Evolutionary conservation across 2,113 vertebrate genomes (phyloP), one percentile per base, ranked within the genome.

Genomic region (Anolis sagrei): DNA sequence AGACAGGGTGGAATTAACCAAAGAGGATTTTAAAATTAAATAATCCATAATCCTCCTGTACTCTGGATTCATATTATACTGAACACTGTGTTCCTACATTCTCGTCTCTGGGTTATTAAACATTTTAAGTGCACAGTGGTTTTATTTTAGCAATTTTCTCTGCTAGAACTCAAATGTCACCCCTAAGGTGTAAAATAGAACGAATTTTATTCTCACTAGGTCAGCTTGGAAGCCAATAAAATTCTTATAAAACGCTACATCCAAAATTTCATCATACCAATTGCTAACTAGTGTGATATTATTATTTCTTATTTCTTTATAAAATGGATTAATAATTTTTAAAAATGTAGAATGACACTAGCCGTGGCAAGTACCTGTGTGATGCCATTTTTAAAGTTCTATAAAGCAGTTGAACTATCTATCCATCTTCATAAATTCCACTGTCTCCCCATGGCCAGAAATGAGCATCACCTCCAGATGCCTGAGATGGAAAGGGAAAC

Each of bases 11-110:
- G 83, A 85, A 85, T 85, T 85, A 85, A 79, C 83, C 29, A 85
- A 83, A 78, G 75, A 77, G 74, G 86, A 87, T 83, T 87, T 83
- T 72, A 77, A 87, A 87, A 87, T 78, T 83, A 87, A 87, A 87
- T 87, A 78, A 78, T 87, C 75, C 74, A 83, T 87, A 87, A 87
- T 78, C 51, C 51, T 72, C 10, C 75, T 83, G 83, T 87, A 87
- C 54, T 78, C 61, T 78, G 75, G 72, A 78, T 87, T 87, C 66
- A 85, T 85, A 72, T 79, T 85, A 85, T 62, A 82, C 54, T 49
- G 80, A 82, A 87, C 74, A 73, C 39, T 82, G 29, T 78, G 75
- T 87, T 72, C 49, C 82, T 87, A 83, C 80, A 72, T 48, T 78
- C n/a, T 48, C 82, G 86, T 49, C 74, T 87, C 36, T 70, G 34